A percentile compares a stretch with the other conserved stretches of the same genome.
Conservation (phyloP, 2,113 vertebrate species). For the Perognathus longimembris region DNA sequence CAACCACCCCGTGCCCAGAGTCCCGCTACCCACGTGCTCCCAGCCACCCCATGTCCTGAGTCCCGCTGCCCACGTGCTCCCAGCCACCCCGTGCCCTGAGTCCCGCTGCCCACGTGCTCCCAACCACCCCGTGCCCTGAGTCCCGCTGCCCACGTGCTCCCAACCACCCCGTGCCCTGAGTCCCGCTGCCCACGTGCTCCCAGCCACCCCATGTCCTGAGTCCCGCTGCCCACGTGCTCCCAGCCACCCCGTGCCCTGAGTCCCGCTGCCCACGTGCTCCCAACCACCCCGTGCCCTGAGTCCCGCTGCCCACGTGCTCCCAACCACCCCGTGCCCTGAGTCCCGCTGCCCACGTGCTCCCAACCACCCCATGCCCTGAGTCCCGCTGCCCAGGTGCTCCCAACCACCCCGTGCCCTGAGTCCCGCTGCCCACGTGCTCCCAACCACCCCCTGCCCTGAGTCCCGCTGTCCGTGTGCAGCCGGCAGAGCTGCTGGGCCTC, state of each 20-base stretch:
- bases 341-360: too few relatives aligned
- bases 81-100: too few relatives aligned
- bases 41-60: too few relatives aligned
- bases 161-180: rapidly evolving
- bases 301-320: too few relatives aligned
- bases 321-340: rapidly evolving
- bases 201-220: rapidly evolving
- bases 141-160: rapidly evolving
- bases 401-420: rapidly evolving
- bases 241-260: rapidly evolving
- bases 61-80: rapidly evolving
- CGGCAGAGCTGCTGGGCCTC: rapidly evolving
- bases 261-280: too few relatives aligned
- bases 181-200: rapidly evolving
- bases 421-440: too few relatives aligned
- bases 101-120: rapidly evolving
- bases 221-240: too few relatives aligned
- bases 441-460: rapidly evolving
- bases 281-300: rapidly evolving
- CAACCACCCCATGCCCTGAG: rapidly evolving
- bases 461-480: rapidly evolving
- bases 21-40: too few relatives aligned
- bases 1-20: rapidly evolving
- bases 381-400: too few relatives aligned
- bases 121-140: rapidly evolving